Conservation (phyloP, 2,113 vertebrate genomes). For the Rutilus rutilus region DNA sequence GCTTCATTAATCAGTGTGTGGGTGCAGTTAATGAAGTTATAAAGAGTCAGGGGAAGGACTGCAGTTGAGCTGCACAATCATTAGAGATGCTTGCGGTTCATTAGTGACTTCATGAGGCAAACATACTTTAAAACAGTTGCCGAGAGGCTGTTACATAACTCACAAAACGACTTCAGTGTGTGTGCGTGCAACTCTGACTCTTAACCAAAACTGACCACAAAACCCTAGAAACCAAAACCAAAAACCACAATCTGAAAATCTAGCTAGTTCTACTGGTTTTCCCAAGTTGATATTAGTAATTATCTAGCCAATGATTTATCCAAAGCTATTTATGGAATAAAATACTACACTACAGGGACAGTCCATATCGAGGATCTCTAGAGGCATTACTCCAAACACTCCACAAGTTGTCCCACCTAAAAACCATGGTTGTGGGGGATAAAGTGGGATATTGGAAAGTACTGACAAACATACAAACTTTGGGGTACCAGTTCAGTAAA, state of each 20-base stretch:
- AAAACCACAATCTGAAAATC: background rate
- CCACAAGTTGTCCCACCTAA: background rate
- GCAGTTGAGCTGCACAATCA: background rate
- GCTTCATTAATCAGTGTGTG: slow-evolving; percentile 27
- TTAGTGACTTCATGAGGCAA: slow-evolving; percentile 23
- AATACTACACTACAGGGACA: background rate
- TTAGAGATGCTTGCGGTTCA: slow-evolving; percentile 20
- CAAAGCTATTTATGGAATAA: background rate
- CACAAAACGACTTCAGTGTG: background rate
- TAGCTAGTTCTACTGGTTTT: background rate
- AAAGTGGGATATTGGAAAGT: too few relatives aligned
- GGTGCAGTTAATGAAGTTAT: slow-evolving; percentile 29
- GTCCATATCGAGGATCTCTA: background rate
- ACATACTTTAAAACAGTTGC: background rate
- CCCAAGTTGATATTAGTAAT: background rate
- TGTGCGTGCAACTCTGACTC: background rate
- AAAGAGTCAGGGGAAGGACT: background rate
- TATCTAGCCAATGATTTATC: background rate
- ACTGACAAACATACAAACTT: too few relatives aligned
- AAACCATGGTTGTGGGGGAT: too few relatives aligned
- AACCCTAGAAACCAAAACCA: too few relatives aligned
- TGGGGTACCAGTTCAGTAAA: too few relatives aligned
- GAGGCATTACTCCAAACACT: background rate
- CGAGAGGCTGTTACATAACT: background rate
- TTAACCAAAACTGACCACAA: too few relatives aligned